phyloP scores from a whole-genome alignment of 1,140 invertebrate genomes.

The Bilobella aurantiaca region DNA sequence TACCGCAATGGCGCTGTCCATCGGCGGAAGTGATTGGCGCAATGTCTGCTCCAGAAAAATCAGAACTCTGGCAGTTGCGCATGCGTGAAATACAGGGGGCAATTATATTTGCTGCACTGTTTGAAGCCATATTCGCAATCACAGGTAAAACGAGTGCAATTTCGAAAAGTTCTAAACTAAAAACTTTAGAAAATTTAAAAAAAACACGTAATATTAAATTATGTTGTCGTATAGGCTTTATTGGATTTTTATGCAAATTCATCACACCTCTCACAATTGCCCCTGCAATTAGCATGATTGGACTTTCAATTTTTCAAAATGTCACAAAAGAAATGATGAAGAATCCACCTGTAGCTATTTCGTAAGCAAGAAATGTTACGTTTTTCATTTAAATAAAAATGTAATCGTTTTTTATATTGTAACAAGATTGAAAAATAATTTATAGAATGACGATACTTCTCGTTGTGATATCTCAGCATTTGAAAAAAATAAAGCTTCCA shows the following conservation, averaged over 20 bases:
- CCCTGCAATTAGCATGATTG: slow-evolving; percentile 62
- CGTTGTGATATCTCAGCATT: slow-evolving; percentile 36
- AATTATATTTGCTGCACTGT: slow-evolving; percentile 42
- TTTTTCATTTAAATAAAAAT: no score
- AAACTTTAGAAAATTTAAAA: slow-evolving; percentile 14
- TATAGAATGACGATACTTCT: slow-evolving; percentile 24
- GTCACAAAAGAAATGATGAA: slow-evolving; percentile 60
- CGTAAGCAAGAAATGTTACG: slow-evolving; percentile 45
- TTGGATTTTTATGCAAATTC: slow-evolving; percentile 58
- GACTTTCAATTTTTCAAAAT: slow-evolving; percentile 65
- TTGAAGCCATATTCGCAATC: slow-evolving; percentile 43
- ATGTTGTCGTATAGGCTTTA: slow-evolving; percentile 37
- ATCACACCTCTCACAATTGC: slow-evolving; percentile 58
- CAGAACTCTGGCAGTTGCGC: slow-evolving; percentile 39
- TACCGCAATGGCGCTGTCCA: slow-evolving; percentile 41
- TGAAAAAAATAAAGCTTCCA: neutral
- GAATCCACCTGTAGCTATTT: slow-evolving; percentile 66
- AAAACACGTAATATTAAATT: no score
- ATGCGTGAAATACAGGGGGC: slow-evolving; percentile 47
- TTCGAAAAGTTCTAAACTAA: slow-evolving; percentile 39
- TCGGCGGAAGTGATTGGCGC: neutral
- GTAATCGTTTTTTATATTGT: no score
- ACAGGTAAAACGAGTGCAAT: slow-evolving; percentile 34
- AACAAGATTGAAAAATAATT: neutral
- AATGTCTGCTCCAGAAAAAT: neutral